These are phyloP conservation scores for Zaprionus camerounensis DNA, from an alignment of 1,140 invertebrate species.

Conservation along the genomic window DNA sequence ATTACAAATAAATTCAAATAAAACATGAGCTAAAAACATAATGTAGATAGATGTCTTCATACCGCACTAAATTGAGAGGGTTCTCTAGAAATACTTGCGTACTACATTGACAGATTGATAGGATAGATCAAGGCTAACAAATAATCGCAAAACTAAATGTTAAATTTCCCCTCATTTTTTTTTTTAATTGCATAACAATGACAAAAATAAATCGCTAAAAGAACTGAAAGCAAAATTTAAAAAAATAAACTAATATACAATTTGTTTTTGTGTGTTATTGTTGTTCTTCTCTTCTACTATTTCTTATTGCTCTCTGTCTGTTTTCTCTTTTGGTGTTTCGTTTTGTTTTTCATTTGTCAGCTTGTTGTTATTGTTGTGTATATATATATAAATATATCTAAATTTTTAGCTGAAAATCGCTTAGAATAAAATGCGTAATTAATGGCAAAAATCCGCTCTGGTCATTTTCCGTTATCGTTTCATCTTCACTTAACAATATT, in stretches of 20 bases:
- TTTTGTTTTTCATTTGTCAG: conserved; percentile 7
- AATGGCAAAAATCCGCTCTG: conserved; percentile 73
- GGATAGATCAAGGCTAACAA: conserved; percentile 47
- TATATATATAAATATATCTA: conserved; percentile 38
- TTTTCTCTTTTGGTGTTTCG: conserved; percentile 51
- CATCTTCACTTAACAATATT: conserved; percentile 50
- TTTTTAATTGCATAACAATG: conserved; percentile 48
- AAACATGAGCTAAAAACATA: conserved; percentile 74
- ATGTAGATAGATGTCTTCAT: conserved; percentile 62
- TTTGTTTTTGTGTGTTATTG: background rate
- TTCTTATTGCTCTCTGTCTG: conserved; percentile 18
- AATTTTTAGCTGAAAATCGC: conserved; percentile 53
- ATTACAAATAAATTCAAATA: conserved; percentile 79
- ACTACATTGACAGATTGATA: background rate
- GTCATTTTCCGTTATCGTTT: conserved; percentile 48
- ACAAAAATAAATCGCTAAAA: conserved; percentile 41
- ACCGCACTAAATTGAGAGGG: conserved; percentile 50
- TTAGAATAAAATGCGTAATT: conserved; percentile 74
- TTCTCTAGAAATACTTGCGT: conserved; percentile 23
- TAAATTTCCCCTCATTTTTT: background rate
- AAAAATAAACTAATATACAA: conserved; percentile 31
- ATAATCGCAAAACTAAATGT: conserved; percentile 45
- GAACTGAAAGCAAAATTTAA: conserved; percentile 13
- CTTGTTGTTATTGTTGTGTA: conserved; percentile 37
- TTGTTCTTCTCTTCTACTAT: conserved; percentile 1